phyloP scores from a whole-genome alignment of 2,797 vertebrate genomes.

The Bovichtus diacanthus region DNA sequence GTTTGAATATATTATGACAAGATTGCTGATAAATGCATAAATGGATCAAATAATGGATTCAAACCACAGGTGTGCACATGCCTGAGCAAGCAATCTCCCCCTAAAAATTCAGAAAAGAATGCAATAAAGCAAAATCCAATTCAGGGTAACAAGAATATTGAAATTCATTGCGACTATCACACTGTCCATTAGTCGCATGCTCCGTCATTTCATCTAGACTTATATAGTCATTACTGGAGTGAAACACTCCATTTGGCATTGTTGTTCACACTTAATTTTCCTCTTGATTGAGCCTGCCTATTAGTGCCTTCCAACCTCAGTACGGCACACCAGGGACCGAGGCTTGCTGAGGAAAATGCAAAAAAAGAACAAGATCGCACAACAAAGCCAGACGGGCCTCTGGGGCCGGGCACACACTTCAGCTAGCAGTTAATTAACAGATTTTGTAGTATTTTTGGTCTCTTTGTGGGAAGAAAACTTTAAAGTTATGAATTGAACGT shows the following conservation, averaged over 20 bases:
- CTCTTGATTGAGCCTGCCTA: conserved; percentile 70
- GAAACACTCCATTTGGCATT: conserved; percentile 75
- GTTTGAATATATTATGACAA: conserved; percentile 7
- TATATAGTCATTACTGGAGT: conserved; percentile 63
- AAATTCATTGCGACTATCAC: conserved; percentile 34
- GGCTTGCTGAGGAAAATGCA: conserved; percentile 47
- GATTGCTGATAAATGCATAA: conserved; percentile 5
- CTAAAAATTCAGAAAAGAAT: conserved; percentile 30
- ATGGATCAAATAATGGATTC: conserved; percentile 18
- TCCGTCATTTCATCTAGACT: conserved; percentile 66
- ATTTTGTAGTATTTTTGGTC: conserved; percentile 31
- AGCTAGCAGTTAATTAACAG: conserved; percentile 68
- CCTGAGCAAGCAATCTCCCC: conserved; percentile 9
- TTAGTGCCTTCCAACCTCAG: conserved; percentile 57
- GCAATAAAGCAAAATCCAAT: conserved; percentile 48
- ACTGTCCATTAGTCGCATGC: conserved; percentile 57
- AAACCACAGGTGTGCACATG: neutral
- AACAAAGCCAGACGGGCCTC: conserved; percentile 37
- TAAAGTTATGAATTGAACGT: conserved; percentile 64
- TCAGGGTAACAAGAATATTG: conserved; percentile 30
- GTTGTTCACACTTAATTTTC: conserved; percentile 78
- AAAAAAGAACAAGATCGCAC: conserved; percentile 34
- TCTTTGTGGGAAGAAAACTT: conserved; percentile 34
- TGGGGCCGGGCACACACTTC: conserved; percentile 34
- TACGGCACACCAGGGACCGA: conserved; percentile 35